These are phyloP conservation scores for Charanyca ferruginea DNA, from an alignment of 2,888 invertebrate species.

Conservation along the genomic window DNA sequence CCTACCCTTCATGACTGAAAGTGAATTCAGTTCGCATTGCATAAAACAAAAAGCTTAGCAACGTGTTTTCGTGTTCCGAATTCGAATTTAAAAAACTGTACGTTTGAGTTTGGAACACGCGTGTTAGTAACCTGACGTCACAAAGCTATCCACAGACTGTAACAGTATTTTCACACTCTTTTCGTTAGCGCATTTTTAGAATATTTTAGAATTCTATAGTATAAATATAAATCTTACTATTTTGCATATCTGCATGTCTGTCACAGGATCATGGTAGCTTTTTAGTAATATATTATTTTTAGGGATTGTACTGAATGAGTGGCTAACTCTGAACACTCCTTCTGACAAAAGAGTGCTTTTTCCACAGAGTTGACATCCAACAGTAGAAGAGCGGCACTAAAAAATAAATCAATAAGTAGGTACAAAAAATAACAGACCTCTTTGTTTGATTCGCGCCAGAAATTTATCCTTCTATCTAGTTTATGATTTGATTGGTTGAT, in stretches of 20 bases:
- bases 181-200: constrained; percentile 11
- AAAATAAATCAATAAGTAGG: background rate
- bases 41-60: constrained; percentile 9
- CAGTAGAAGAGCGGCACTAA: background rate
- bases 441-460: too few relatives aligned
- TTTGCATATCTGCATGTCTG: background rate
- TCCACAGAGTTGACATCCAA: background rate
- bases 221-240: too few relatives aligned
- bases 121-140: constrained; percentile 26
- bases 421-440: too few relatives aligned
- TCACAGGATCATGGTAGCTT: background rate
- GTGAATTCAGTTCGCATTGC: background rate
- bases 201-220: constrained; percentile 7
- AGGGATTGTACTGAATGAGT: too few relatives aligned
- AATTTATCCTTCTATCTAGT: background rate
- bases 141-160: constrained; percentile 11
- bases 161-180: constrained; percentile 13
- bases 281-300: background rate
- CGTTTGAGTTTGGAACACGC: constrained; percentile 36
- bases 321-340: background rate
- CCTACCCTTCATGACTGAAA: too few relatives aligned
- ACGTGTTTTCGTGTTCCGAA: constrained; percentile 16
- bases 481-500: background rate
- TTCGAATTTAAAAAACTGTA: constrained; percentile 34
- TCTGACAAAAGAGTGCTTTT: background rate